Percentiles rank a stretch among this genome's conserved stretches.
Evolutionary conservation across 2,113 vertebrate genomes (phyloP).

Genomic region (Orientallactaga bullata): DNA sequence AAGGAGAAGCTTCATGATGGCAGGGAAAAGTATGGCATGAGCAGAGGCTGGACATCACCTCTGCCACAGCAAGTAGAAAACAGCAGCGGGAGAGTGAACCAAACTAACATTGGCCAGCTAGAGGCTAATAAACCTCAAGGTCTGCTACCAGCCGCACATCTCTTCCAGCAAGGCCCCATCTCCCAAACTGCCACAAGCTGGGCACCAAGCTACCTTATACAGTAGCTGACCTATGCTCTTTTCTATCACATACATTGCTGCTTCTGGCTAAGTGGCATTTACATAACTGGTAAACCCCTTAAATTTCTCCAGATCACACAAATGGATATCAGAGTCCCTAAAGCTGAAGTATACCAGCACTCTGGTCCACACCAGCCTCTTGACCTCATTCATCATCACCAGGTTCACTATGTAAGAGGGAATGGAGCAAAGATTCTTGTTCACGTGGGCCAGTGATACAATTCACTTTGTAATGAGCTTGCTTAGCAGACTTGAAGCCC

Average conservation of each 20-base stretch:
- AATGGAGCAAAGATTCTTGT: not conserved
- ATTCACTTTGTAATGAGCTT: not conserved
- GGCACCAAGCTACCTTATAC: too few species aligned
- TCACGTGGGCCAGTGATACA: not conserved
- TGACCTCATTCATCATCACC: not conserved
- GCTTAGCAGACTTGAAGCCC: not conserved
- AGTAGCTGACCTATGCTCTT: not conserved
- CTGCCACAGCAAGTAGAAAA: too few species aligned
- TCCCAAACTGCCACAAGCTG: too few species aligned
- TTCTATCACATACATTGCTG: not conserved
- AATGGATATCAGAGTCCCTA: not conserved
- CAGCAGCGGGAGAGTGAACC: too few species aligned
- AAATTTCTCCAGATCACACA: not conserved
- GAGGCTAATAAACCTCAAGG: too few species aligned
- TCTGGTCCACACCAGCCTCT: not conserved
- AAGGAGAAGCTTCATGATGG: too few species aligned
- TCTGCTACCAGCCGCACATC: too few species aligned
- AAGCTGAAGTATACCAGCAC: not conserved
- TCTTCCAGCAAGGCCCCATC: too few species aligned
- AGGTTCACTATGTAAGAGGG: not conserved
- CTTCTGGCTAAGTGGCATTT: not conserved
- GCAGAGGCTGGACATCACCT: too few species aligned
- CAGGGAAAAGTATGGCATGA: too few species aligned
- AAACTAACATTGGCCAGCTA: too few species aligned
- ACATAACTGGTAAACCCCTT: not conserved